Conservation (phyloP, 2,113 vertebrate species). For the Panthera tigris region DNA sequence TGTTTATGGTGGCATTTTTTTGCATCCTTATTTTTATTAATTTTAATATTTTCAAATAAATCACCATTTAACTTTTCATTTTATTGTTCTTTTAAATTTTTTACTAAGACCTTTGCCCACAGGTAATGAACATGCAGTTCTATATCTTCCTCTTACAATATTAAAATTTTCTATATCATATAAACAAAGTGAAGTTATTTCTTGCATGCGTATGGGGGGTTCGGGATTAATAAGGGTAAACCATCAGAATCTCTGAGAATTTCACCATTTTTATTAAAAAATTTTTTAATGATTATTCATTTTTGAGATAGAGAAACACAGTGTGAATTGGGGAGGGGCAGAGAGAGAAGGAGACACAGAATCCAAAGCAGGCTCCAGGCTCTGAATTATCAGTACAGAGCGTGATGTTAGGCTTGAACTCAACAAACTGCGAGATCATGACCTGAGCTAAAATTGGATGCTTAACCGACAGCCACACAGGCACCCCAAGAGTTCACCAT, state of each 20-base stretch:
- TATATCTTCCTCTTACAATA: not conserved
- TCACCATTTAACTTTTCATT: not conserved
- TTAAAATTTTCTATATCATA: not conserved
- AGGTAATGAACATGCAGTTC: not conserved
- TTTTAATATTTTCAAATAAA: not conserved
- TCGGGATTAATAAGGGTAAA: not conserved
- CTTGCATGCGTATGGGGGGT: rapidly evolving
- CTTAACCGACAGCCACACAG: no score
- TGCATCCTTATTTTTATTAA: not conserved
- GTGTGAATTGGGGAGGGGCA: no score
- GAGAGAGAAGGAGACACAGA: no score
- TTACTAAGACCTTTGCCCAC: rapidly evolving
- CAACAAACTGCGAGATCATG: no score
- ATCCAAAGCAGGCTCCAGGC: no score
- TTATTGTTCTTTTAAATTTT: not conserved
- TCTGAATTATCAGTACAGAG: no score
- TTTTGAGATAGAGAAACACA: no score
- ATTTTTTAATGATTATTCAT: no score
- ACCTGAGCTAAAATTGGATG: no score
- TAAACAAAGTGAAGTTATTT: not conserved
- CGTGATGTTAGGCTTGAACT: no score
- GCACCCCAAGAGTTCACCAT: not conserved
- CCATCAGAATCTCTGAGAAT: not conserved
- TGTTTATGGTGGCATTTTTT: not conserved
- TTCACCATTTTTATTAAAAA: not conserved